Evolutionary conservation across 1,140 invertebrate genomes (phyloP).

Genomic region (Drosophila littoralis): DNA sequence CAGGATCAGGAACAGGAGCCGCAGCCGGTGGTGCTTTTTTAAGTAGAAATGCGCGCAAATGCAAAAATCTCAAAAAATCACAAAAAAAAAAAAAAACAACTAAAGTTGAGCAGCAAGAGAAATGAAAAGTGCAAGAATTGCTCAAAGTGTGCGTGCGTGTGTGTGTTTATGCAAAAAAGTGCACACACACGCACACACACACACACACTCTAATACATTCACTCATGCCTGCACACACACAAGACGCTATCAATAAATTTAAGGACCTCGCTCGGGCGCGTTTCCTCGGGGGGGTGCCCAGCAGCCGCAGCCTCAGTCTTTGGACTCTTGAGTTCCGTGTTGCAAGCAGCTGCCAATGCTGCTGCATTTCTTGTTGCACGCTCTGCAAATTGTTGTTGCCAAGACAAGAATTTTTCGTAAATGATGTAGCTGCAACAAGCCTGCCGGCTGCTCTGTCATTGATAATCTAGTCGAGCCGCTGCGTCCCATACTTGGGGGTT

Average conservation of each 20-base stretch:
- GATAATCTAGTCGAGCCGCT: slow-evolving; percentile 63
- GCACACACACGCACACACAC: slow-evolving; percentile 44
- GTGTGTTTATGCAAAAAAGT: slow-evolving; percentile 71
- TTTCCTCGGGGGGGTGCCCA: slow-evolving; percentile 50
- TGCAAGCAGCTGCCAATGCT: slow-evolving; percentile 7
- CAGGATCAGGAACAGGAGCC: slow-evolving; percentile 40
- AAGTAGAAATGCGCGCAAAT: slow-evolving; percentile 80
- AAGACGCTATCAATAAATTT: slow-evolving; percentile 47
- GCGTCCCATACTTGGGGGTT: slow-evolving; percentile 41
- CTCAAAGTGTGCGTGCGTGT: slow-evolving; percentile 33
- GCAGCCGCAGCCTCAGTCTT: slow-evolving; percentile 40
- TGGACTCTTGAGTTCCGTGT: slow-evolving; percentile 6
- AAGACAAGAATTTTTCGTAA: slow-evolving; percentile 54
- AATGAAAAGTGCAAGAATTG: slow-evolving; percentile 62
- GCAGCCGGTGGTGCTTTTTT: slow-evolving; percentile 73
- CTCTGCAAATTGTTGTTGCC: slow-evolving; percentile 56
- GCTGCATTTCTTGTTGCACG: slow-evolving; percentile 50
- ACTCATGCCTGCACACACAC: slow-evolving; percentile 8
- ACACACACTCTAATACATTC: slow-evolving; percentile 26
- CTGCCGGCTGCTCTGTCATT: slow-evolving; percentile 74
- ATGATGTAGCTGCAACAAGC: slow-evolving; percentile 69
- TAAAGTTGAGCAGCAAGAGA: slow-evolving; percentile 47
- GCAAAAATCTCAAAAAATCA: slow-evolving; percentile 67
- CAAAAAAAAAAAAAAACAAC: slow-evolving; percentile 47
- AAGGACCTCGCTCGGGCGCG: slow-evolving; percentile 31